These are phyloP conservation scores for Melanerpes formicivorus DNA, from an alignment of 2,113 vertebrate genomes.

Conservation along the genomic window DNA sequence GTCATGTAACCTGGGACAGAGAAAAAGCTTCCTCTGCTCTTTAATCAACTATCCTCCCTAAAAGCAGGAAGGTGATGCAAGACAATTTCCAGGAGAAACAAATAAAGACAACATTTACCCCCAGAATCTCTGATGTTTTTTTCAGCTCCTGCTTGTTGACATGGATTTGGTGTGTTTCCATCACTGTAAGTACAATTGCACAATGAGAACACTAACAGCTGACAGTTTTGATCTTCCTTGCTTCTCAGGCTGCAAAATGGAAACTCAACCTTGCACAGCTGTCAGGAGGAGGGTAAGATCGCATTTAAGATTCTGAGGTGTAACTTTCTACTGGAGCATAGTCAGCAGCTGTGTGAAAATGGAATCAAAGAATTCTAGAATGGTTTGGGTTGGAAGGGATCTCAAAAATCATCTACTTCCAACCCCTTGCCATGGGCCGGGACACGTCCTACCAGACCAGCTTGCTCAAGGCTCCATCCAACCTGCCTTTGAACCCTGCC, in stretches of 20 bases:
- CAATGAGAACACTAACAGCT: background rate
- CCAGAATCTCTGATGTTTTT: slow-evolving; percentile 86
- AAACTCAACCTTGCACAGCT: background rate
- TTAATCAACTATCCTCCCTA: background rate
- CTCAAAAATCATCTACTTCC: no score
- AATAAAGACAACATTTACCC: slow-evolving; percentile 70
- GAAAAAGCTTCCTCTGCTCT: background rate
- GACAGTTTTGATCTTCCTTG: background rate
- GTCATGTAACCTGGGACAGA: background rate
- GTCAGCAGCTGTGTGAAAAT: background rate
- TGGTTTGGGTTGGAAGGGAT: no score
- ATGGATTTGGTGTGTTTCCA: slow-evolving; percentile 86
- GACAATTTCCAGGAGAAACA: background rate
- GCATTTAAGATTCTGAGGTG: background rate
- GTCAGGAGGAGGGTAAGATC: background rate
- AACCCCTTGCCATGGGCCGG: no score
- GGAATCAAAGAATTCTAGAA: no score
- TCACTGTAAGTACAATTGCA: slow-evolving; percentile 78
- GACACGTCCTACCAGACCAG: no score
- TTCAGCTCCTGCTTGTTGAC: slow-evolving; percentile 85
- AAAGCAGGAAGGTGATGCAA: background rate
- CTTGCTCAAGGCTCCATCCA: no score
- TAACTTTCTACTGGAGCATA: background rate
- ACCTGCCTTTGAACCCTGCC: no score
- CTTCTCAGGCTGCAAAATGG: background rate